phyloP scores from a whole-genome alignment of 2,888 invertebrate genomes.

The Omphaloscelis lunosa region DNA sequence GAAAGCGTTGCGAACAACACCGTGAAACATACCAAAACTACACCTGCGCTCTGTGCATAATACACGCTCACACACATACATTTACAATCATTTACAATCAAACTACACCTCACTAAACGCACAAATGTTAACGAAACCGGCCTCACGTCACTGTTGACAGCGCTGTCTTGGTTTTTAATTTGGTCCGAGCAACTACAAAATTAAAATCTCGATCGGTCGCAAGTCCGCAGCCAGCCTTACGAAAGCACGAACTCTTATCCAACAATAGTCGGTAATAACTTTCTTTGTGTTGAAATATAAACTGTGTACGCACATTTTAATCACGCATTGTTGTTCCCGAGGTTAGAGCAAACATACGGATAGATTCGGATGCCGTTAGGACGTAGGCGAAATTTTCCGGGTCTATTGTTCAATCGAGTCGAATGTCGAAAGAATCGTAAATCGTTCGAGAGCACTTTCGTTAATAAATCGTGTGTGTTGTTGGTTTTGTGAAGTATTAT shows the following conservation, averaged over 20 bases:
- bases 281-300: conserved; percentile 82
- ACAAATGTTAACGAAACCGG: no score
- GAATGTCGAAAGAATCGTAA: conserved; percentile 60
- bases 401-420: conserved; percentile 66
- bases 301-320: conserved; percentile 84
- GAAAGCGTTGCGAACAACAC: no score
- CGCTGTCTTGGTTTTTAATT: no score
- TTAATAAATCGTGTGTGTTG: conserved; percentile 38
- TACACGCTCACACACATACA: no score
- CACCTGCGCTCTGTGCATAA: no score
- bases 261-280: conserved; percentile 87
- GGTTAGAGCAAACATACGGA: conserved; percentile 66
- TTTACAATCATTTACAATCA: no score
- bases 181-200: neutral
- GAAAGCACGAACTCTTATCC: conserved; percentile 68
- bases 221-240: conserved; percentile 58
- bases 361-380: conserved; percentile 67
- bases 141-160: no score
- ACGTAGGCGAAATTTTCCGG: conserved; percentile 73
- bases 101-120: no score
- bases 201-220: conserved; percentile 30
- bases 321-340: conserved; percentile 79
- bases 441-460: conserved; percentile 59
- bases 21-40: no score
- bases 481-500: conserved; percentile 20